Conservation (phyloP, 2,888 invertebrate genomes). For the Caenorhabditis panamensis region DNA sequence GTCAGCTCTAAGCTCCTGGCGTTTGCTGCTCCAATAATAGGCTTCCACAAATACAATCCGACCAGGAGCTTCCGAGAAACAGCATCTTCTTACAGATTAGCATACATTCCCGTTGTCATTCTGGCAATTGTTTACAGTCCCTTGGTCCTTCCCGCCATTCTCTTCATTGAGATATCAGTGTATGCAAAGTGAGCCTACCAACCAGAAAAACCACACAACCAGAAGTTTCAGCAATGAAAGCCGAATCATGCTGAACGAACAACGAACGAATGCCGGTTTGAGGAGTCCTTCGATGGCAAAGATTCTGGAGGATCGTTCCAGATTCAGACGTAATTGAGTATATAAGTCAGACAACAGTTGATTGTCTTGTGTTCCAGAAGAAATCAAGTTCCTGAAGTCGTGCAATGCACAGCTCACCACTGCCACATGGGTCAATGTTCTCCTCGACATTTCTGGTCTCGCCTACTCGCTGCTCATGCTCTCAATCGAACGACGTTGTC, state of each 20-base stretch:
- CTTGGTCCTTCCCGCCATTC: not conserved
- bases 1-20: too few species aligned
- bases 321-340: slow-evolving; percentile 9
- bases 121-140: slow-evolving; percentile 13
- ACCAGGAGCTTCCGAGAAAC: too few species aligned
- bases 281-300: slow-evolving; percentile 20
- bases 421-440: slow-evolving; percentile 11
- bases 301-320: slow-evolving; percentile 17
- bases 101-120: not conserved
- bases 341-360: not conserved
- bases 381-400: slow-evolving; percentile 13
- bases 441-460: slow-evolving; percentile 1
- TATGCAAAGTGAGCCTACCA: not conserved
- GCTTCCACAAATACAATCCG: too few species aligned
- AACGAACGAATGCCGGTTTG: slow-evolving; percentile 1
- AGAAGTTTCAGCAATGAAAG: slow-evolving; percentile 4
- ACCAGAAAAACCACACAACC: not conserved
- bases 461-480: slow-evolving; percentile 21
- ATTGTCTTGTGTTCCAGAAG: slow-evolving; percentile 19
- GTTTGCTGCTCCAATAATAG: too few species aligned
- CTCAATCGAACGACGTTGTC: not conserved
- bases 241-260: not conserved
- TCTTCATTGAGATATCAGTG: slow-evolving; percentile 9
- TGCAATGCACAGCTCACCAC: slow-evolving; percentile 22
- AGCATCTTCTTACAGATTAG: slow-evolving; percentile 9